Evolutionary conservation across 1,140 invertebrate genomes (phyloP), one percentile per base, ranked within the genome.

Genomic region (Papilio dardanus): DNA sequence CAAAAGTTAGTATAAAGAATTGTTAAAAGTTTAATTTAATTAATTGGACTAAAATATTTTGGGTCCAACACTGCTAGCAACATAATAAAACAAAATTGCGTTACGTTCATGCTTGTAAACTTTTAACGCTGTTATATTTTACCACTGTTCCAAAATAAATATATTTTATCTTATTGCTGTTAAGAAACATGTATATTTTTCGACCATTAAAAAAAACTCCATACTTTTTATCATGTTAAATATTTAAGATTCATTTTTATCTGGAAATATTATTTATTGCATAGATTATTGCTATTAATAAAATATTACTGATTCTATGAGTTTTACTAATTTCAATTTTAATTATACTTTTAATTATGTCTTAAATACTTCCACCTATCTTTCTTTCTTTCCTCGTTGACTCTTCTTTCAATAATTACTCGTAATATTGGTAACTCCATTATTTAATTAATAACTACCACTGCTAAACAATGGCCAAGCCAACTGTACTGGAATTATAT

Each of bases 81-180:
- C 54, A 30, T 62, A 28, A 62, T 62, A 62, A 62, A 30, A 62
- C 24, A 28, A 62, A 62, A 28, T 62, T 62, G 54, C 54, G 54
- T 62, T 62, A 28, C 16, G 54, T 30, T 62, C 54, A 28, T 62
- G 54, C 54, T 14, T 62, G 10, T 3, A 54, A 54, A n/a, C n/a
- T n/a, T n/a, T n/a, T n/a, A n/a, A n/a, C n/a, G n/a, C n/a, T n/a
- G n/a, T 3, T 28, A 14, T 12, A 28, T 16, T 62, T 28, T 28
- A 62, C 30, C 24, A 28, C 30, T 10, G 21, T 24, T 24, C 24
- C n/a, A n/a, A 62, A 28, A 62, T 30, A 62, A 1, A 30, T 14
- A 30, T 37, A 50, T 50, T 50, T 50, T 4, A 50, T 5, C 3
- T 46, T 16, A 19, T 21, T 21, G 8, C 6, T 50, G 5, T n/a